A percentile compares a stretch with the other conserved stretches of the same genome.
phyloP scores from a whole-genome alignment of 2,797 vertebrate species.

The Poliocrania exsul region DNA sequence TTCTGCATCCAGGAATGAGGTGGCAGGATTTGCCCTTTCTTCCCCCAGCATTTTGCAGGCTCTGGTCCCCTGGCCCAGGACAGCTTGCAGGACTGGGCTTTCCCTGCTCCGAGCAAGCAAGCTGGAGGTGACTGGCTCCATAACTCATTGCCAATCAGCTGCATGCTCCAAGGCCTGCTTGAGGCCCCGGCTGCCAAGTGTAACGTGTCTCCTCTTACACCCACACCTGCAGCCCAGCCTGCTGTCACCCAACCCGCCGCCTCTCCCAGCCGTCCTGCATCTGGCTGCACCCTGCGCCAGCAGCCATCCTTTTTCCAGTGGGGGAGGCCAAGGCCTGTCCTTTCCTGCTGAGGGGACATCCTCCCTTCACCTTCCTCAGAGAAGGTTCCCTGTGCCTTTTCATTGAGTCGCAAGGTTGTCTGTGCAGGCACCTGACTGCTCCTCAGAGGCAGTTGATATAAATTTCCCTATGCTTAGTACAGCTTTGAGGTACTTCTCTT shows the following conservation, averaged over 20 bases:
- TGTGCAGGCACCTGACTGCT: background rate
- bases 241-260: background rate
- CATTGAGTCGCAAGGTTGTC: accelerated
- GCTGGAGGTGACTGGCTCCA: background rate
- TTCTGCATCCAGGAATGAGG: background rate
- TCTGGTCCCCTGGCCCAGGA: accelerated
- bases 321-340: background rate
- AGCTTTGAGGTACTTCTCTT: background rate
- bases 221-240: conserved; percentile 44
- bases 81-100: accelerated
- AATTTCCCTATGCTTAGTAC: background rate
- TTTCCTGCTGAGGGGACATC: accelerated
- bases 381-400: background rate
- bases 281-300: background rate
- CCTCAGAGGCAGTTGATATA: background rate
- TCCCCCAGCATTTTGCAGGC: accelerated
- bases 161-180: background rate
- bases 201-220: conserved; percentile 29
- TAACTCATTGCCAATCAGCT: conserved; percentile 53
- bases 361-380: background rate
- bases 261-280: background rate
- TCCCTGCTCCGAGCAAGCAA: accelerated
- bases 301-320: background rate
- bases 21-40: background rate
- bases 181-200: conserved; percentile 16